A percentile compares a stretch with the other conserved stretches of the same genome.
Evolutionary conservation across 2,797 vertebrate genomes (phyloP).

Genomic region (Sebastes matsubarae): DNA sequence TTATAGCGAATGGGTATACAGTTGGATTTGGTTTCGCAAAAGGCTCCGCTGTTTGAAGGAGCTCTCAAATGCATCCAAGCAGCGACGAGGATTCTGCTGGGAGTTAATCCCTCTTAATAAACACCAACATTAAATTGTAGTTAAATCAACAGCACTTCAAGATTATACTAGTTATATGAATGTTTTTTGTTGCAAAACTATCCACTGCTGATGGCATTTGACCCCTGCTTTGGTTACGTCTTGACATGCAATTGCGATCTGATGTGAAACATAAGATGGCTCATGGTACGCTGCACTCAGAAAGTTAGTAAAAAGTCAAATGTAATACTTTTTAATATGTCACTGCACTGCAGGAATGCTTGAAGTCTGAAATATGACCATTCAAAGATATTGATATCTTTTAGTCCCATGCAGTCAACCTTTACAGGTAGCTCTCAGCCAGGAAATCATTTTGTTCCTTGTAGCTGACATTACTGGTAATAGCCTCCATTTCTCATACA

Average conservation of each 20-base stretch:
- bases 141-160: background rate
- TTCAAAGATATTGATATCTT: background rate
- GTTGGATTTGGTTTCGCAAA: background rate
- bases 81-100: background rate
- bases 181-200: background rate
- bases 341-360: background rate
- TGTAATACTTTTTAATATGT: background rate
- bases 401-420: background rate
- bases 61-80: background rate
- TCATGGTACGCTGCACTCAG: background rate
- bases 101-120: background rate
- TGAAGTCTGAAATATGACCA: background rate
- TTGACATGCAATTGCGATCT: background rate
- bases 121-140: background rate
- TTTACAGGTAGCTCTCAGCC: background rate
- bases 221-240: background rate
- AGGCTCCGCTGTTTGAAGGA: background rate
- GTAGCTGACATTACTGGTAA: constrained; percentile 30
- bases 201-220: background rate
- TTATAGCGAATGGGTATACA: background rate
- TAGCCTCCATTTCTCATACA: constrained; percentile 36
- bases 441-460: constrained; percentile 3
- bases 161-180: background rate
- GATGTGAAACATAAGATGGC: background rate
- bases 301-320: background rate